phyloP scores from a whole-genome alignment of 2,888 invertebrate species.

The Aphelenchoides bicaudatus region DNA sequence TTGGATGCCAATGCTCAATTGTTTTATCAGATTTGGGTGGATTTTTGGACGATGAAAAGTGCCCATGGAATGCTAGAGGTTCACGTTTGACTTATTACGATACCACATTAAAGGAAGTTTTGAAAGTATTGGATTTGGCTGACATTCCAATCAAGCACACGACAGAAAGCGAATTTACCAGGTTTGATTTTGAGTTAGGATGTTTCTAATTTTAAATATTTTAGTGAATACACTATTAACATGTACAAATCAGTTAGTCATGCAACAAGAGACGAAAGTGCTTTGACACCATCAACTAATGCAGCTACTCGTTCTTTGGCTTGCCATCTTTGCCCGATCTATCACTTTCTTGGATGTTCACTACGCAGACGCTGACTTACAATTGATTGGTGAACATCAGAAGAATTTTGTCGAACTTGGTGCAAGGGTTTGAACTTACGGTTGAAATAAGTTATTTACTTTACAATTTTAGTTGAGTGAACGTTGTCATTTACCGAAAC shows the following conservation, averaged over 20 bases:
- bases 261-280: constrained; percentile 51
- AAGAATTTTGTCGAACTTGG: constrained; percentile 26
- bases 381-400: constrained; percentile 33
- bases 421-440: constrained; percentile 24
- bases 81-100: constrained; percentile 31
- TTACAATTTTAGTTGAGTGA: constrained; percentile 12
- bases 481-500: constrained; percentile 19
- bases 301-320: constrained; percentile 34
- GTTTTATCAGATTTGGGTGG: constrained; percentile 55
- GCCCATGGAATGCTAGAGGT: constrained; percentile 42
- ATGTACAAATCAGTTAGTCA: constrained; percentile 57
- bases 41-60: constrained; percentile 55
- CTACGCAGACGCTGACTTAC: constrained; percentile 34
- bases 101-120: constrained; percentile 25
- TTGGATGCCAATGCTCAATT: constrained; percentile 32
- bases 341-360: constrained; percentile 36
- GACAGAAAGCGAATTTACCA: constrained; percentile 29
- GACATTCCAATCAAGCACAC: constrained; percentile 29
- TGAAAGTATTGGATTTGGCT: constrained; percentile 24
- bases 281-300: no score
- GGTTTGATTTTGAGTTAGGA: constrained; percentile 19
- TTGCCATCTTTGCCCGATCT: constrained; percentile 39
- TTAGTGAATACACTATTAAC: constrained; percentile 53
- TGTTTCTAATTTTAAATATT: constrained; percentile 22
- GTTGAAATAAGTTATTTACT: background rate